phyloP scores from a whole-genome alignment of 2,888 invertebrate genomes.

The Tricholauxania praeusta region DNA sequence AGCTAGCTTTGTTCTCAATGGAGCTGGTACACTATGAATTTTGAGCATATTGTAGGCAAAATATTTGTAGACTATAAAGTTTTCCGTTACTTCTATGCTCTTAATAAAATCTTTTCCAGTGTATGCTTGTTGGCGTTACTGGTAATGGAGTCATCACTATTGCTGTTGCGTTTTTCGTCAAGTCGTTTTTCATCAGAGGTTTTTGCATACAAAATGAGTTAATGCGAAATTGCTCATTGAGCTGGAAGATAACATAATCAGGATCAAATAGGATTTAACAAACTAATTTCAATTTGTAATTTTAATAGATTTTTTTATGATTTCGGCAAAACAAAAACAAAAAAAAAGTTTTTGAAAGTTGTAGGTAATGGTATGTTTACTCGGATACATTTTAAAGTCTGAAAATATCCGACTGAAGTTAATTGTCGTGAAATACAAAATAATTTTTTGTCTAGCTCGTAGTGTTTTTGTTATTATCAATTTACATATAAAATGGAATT shows the following conservation, averaged over 20 bases:
- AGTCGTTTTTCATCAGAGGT: constrained; percentile 23
- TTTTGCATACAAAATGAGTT: constrained; percentile 35
- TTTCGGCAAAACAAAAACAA: too few relatives aligned
- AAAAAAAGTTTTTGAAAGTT: too few relatives aligned
- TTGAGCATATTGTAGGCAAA: background rate
- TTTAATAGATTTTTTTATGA: background rate
- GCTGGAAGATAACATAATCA: constrained; percentile 27
- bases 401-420: too few relatives aligned
- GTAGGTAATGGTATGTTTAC: too few relatives aligned
- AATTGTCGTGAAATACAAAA: too few relatives aligned
- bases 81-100: background rate
- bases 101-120: background rate
- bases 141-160: background rate
- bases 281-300: constrained; percentile 31
- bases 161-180: background rate
- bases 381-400: too few relatives aligned
- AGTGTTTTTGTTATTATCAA: too few relatives aligned
- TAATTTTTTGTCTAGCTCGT: too few relatives aligned
- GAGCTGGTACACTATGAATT: background rate
- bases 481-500: too few relatives aligned
- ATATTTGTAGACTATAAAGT: background rate
- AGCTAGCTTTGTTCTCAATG: background rate
- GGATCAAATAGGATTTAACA: constrained; percentile 33
- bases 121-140: background rate
- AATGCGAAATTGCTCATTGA: constrained; percentile 22